A percentile compares a stretch with the other conserved stretches of the same genome.
phyloP scores from a whole-genome alignment of 2,888 invertebrate species.

The Agrochola litura region DNA sequence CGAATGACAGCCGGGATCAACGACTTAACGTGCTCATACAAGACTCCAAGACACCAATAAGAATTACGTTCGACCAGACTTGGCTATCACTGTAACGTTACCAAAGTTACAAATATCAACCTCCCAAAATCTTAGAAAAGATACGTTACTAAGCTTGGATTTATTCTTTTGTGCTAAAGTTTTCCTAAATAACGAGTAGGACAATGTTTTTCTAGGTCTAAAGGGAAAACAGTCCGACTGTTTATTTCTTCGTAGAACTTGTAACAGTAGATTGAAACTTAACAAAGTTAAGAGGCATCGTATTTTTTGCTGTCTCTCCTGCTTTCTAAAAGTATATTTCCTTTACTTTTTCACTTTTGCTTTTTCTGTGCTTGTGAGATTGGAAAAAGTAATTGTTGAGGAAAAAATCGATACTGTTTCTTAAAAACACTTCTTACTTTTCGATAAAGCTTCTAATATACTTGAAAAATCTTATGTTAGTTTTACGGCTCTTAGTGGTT shows the following conservation, averaged over 20 bases:
- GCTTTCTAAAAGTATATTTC: constrained; percentile 1
- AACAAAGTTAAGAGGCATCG: constrained; percentile 26
- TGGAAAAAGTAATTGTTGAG: neutral
- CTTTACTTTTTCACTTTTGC: neutral
- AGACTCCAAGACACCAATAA: neutral
- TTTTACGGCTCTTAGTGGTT: no score
- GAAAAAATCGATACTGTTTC: neutral
- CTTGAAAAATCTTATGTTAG: no score
- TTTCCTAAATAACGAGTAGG: constrained; percentile 43
- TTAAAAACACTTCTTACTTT: no score
- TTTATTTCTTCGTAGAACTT: constrained; percentile 49
- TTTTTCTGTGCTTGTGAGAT: neutral
- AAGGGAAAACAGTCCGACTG: constrained; percentile 36
- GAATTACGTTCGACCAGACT: neutral
- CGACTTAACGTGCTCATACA: neutral
- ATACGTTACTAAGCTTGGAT: constrained; percentile 11
- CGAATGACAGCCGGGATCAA: neutral
- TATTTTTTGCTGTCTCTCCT: constrained; percentile 22
- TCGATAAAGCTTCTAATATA: neutral
- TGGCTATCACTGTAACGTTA: neutral
- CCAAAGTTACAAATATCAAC: neutral
- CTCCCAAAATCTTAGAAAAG: constrained; percentile 13
- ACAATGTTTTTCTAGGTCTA: constrained; percentile 58
- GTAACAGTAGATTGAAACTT: constrained; percentile 43
- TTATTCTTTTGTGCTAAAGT: constrained; percentile 42